These are phyloP conservation scores for Grapholita molesta DNA, from an alignment of 1,140 invertebrate genomes.

Conservation along the genomic window DNA sequence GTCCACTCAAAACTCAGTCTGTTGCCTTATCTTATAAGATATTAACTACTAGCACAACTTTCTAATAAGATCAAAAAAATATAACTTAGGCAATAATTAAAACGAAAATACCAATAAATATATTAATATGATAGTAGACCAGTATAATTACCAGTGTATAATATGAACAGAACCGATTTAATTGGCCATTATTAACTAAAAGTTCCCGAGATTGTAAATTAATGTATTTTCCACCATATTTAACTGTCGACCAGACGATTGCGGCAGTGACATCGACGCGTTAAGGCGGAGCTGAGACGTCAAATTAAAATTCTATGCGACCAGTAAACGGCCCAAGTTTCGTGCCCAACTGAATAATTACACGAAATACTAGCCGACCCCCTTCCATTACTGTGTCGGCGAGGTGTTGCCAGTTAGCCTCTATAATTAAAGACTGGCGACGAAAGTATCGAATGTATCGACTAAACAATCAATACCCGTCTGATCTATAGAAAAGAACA, in stretches of 20 bases:
- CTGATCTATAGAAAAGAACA: conserved; percentile 71
- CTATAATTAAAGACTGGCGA: conserved; percentile 66
- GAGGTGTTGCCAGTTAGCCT: conserved; percentile 69
- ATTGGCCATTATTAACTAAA: neutral
- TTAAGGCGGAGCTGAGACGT: conserved; percentile 11
- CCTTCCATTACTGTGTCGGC: conserved; percentile 65
- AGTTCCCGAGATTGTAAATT: neutral
- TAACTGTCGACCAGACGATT: neutral
- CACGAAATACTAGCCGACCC: conserved; percentile 59
- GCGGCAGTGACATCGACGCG: neutral
- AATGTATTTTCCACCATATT: neutral
- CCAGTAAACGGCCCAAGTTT: conserved; percentile 60
- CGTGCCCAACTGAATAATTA: conserved; percentile 69
- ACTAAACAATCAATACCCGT: conserved; percentile 68
- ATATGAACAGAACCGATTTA: too few species aligned
- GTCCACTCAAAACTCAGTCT: too few species aligned
- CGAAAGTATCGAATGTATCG: conserved; percentile 46
- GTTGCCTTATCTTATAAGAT: too few species aligned
- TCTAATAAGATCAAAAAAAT: neutral
- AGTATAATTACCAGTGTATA: too few species aligned
- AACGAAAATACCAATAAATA: too few species aligned
- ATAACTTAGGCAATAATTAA: too few species aligned
- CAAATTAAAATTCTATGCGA: conserved; percentile 59
- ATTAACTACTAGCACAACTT: neutral
- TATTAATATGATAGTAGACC: too few species aligned